Conservation (phyloP, 2,113 vertebrate species). For the Proterorhinus semilunaris region DNA sequence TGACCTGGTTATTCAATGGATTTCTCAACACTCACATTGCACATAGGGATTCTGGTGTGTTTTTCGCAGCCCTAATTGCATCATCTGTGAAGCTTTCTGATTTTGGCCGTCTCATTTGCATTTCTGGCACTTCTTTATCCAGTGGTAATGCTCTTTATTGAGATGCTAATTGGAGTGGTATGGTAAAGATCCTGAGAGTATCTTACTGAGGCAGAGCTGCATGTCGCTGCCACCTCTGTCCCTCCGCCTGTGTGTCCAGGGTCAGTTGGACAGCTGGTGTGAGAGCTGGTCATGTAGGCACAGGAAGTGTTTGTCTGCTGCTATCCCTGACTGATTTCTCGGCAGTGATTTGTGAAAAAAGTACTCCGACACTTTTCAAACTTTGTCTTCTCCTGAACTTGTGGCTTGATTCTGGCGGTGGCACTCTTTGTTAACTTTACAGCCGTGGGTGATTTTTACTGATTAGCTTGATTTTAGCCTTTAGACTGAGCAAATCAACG, state of each 20-base stretch:
- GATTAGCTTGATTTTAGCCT: conserved; percentile 34
- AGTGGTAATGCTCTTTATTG: conserved; percentile 38
- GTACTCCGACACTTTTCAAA: not conserved
- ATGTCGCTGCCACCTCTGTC: not conserved
- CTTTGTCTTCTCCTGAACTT: conserved; percentile 12
- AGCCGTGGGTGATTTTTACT: conserved; percentile 30
- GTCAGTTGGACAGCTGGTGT: conserved; percentile 27
- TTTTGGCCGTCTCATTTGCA: conserved; percentile 20
- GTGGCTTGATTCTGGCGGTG: not conserved
- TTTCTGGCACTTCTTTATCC: conserved; percentile 33
- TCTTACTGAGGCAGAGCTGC: conserved; percentile 3
- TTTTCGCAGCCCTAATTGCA: not conserved
- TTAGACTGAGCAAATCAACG: conserved; percentile 37
- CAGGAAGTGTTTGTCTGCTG: conserved; percentile 10
- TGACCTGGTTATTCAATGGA: too few relatives aligned
- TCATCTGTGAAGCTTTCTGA: conserved; percentile 6
- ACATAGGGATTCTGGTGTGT: not conserved
- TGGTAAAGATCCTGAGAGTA: conserved; percentile 19
- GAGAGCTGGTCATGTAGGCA: not conserved
- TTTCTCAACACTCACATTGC: not conserved
- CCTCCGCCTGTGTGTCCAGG: conserved; percentile 3
- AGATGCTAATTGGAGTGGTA: conserved; percentile 32
- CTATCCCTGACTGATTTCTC: conserved; percentile 9
- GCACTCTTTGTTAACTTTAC: conserved; percentile 4
- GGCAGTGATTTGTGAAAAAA: conserved; percentile 8